phyloP scores from a whole-genome alignment of 2,888 invertebrate species.

The Chrysomela aeneicollis region DNA sequence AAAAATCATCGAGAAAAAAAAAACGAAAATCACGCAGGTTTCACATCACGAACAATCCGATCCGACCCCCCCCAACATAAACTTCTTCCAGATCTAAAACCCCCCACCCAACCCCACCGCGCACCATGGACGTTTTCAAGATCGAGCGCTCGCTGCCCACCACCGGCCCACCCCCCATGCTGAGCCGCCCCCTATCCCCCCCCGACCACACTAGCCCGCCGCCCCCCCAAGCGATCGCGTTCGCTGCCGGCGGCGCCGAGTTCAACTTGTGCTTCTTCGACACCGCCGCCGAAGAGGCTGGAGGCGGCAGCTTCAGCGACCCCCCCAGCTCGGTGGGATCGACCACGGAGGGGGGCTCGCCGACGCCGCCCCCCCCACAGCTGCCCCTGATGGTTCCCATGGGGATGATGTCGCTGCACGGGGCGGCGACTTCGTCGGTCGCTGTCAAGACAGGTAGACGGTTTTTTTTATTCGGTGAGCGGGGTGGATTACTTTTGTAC shows the following conservation, averaged over 20 bases:
- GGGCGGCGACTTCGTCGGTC: constrained; percentile 50
- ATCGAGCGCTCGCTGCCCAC: constrained; percentile 70
- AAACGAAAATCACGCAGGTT: background rate
- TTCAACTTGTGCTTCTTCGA: constrained; percentile 86
- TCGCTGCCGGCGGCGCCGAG: constrained; percentile 78
- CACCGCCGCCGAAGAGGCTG: constrained; percentile 68
- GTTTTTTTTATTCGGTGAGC: background rate
- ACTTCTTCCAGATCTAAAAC: constrained; percentile 13
- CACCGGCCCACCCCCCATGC: constrained; percentile 69
- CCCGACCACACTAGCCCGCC: constrained; percentile 67
- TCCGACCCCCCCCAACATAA: constrained; percentile 27
- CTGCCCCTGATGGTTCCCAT: constrained; percentile 45
- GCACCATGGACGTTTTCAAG: constrained; percentile 76
- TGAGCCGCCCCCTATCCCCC: constrained; percentile 68
- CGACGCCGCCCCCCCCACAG: constrained; percentile 54
- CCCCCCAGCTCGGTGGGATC: constrained; percentile 72
- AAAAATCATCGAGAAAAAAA: too few relatives aligned
- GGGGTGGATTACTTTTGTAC: too few relatives aligned
- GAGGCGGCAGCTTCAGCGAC: constrained; percentile 74
- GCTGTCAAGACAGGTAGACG: constrained; percentile 58
- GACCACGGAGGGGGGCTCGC: constrained; percentile 62
- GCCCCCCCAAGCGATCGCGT: constrained; percentile 72
- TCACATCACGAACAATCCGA: constrained; percentile 1
- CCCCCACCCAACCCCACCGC: constrained; percentile 13
- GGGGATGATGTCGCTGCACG: constrained; percentile 53